These are phyloP conservation scores for Pitangus sulphuratus DNA, from an alignment of 2,797 vertebrate species.

Conservation along the genomic window DNA sequence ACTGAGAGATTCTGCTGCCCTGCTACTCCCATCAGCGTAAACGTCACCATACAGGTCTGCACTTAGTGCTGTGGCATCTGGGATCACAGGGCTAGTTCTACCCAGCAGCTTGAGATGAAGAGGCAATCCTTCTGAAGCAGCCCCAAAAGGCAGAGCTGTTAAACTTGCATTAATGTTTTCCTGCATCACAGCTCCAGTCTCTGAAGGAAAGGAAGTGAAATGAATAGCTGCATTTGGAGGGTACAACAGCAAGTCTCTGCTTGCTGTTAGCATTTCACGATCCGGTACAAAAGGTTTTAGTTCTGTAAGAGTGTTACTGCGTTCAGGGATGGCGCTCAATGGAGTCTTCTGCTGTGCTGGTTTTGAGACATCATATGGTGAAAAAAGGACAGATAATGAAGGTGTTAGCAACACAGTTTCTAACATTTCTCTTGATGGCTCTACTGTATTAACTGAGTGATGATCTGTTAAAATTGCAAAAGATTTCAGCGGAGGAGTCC, in stretches of 20 bases:
- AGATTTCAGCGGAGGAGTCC: conserved; percentile 62
- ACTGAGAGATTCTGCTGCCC: not conserved
- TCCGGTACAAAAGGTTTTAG: conserved; percentile 24
- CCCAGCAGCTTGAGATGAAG: not conserved
- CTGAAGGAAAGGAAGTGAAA: conserved; percentile 42
- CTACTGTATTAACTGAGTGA: conserved; percentile 23
- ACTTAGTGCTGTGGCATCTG: not conserved
- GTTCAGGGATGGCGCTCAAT: not conserved
- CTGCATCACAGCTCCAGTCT: not conserved
- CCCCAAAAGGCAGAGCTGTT: not conserved
- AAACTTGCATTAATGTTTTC: not conserved
- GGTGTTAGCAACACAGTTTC: conserved; percentile 45
- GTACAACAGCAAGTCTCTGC: conserved; percentile 51
- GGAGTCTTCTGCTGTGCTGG: conserved; percentile 18
- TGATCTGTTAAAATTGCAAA: conserved; percentile 23
- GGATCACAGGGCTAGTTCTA: not conserved
- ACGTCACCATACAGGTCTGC: not conserved
- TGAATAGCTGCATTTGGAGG: conserved; percentile 22
- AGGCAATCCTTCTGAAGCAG: not conserved
- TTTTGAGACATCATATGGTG: not conserved
- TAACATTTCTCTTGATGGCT: conserved; percentile 24
- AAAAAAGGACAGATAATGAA: conserved; percentile 27
- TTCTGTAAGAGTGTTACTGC: not conserved
- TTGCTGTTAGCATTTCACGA: conserved; percentile 11
- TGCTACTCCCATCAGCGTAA: not conserved